Evolutionary conservation across 2,797 vertebrate species (phyloP).

Genomic region (Triplophysa yarkandensis): DNA sequence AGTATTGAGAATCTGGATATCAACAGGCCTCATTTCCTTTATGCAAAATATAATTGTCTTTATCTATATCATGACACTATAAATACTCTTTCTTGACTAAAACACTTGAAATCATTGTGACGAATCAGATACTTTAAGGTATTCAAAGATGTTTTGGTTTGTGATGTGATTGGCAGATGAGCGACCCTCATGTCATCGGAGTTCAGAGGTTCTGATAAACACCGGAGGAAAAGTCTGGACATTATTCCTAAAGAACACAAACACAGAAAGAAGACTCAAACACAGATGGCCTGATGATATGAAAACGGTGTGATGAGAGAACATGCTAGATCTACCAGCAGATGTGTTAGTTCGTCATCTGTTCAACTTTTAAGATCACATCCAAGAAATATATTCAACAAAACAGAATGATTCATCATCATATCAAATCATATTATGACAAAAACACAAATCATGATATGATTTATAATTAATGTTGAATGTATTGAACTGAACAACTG

Average conservation of each 20-base stretch:
- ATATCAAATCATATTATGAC: no score
- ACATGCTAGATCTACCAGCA: no score
- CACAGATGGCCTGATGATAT: no score
- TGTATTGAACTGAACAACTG: no score
- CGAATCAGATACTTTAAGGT: conserved; percentile 41
- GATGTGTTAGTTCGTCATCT: no score
- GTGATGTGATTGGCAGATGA: not conserved
- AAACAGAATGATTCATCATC: no score
- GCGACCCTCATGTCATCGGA: conserved; percentile 6
- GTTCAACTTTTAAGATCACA: no score
- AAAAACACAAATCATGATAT: no score
- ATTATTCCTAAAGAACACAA: conserved; percentile 42
- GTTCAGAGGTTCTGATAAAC: conserved; percentile 18
- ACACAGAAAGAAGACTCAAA: conserved; percentile 7
- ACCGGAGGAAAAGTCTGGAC: not conserved
- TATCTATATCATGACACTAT: conserved; percentile 9
- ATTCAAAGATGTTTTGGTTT: conserved; percentile 10
- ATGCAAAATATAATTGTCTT: not conserved
- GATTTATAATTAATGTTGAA: no score
- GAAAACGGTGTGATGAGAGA: not conserved
- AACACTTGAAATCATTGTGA: conserved; percentile 21
- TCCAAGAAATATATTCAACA: no score
- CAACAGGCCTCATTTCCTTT: not conserved
- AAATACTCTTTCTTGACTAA: conserved; percentile 40
- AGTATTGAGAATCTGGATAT: not conserved